Evolutionary conservation across 2,113 vertebrate species (phyloP).

Genomic region (Boleophthalmus pectinirostris): DNA sequence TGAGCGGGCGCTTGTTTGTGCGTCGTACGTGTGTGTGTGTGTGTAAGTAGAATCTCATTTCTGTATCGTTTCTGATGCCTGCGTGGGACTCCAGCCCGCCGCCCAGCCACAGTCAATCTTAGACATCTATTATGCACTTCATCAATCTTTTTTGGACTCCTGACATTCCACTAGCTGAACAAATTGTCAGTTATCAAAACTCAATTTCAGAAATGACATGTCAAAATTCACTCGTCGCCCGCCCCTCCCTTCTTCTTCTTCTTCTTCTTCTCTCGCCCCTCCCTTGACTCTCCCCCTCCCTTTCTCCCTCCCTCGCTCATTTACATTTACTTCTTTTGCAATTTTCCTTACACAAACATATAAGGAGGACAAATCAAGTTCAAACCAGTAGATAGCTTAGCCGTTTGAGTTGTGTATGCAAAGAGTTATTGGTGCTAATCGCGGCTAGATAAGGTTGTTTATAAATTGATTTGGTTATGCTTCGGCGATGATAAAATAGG

Average conservation of each 20-base stretch:
- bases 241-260: background rate
- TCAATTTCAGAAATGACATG: slow-evolving; percentile 82
- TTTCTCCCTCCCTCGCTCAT: slow-evolving; percentile 37
- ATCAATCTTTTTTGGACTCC: slow-evolving; percentile 79
- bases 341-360: slow-evolving; percentile 16
- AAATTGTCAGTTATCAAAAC: slow-evolving; percentile 84
- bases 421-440: slow-evolving; percentile 75
- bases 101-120: slow-evolving; percentile 71
- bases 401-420: slow-evolving; percentile 57
- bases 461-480: slow-evolving; percentile 79
- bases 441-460: slow-evolving; percentile 75
- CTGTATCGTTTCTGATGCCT: slow-evolving; percentile 69
- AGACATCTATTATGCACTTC: slow-evolving; percentile 81
- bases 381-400: slow-evolving; percentile 54
- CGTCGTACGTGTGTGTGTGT: slow-evolving; percentile 8
- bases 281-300: slow-evolving; percentile 36
- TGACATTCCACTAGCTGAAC: slow-evolving; percentile 80
- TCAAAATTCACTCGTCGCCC: slow-evolving; percentile 61
- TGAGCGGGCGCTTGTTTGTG: slow-evolving; percentile 26
- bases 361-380: slow-evolving; percentile 70
- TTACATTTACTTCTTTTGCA: slow-evolving; percentile 35
- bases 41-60: slow-evolving; percentile 57
- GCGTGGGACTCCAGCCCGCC: slow-evolving; percentile 71
- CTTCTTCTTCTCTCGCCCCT: slow-evolving; percentile 9
- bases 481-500: slow-evolving; percentile 75